Percentiles rank a stretch among this genome's conserved stretches.
phyloP scores from a whole-genome alignment of 2,797 vertebrate genomes.

The Melanotaenia pygmaea region DNA sequence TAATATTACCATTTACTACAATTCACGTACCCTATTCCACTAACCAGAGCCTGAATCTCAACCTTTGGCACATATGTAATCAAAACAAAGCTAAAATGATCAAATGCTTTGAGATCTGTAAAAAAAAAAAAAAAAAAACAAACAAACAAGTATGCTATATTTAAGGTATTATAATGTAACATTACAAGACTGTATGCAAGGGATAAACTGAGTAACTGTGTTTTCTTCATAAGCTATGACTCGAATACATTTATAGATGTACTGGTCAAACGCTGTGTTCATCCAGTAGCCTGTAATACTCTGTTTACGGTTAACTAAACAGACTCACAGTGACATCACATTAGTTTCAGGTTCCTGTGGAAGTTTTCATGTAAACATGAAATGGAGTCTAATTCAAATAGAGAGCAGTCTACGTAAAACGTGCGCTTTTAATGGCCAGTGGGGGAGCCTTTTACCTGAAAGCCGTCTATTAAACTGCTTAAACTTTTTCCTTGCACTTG shows the following conservation, averaged over 20 bases:
- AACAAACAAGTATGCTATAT: not conserved
- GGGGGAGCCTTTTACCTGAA: not conserved
- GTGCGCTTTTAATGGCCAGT: not conserved
- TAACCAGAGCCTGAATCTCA: no score
- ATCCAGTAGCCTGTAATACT: conserved; percentile 1
- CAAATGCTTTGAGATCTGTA: not conserved
- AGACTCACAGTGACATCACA: conserved; percentile 8
- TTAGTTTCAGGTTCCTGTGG: conserved; percentile 2
- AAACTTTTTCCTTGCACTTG: not conserved
- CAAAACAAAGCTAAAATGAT: not conserved
- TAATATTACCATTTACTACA: no score
- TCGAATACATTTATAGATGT: not conserved
- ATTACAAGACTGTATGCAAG: not conserved
- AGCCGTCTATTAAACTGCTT: conserved; percentile 5
- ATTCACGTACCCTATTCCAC: no score
- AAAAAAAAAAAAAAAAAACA: no score
- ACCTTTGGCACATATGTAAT: not conserved
- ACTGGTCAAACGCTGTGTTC: not conserved
- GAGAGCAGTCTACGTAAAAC: not conserved
- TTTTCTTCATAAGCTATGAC: not conserved
- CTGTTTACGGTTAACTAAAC: not conserved
- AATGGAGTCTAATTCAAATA: conserved; percentile 6
- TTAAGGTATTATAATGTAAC: not conserved
- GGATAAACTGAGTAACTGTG: not conserved
- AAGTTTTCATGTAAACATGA: conserved; percentile 20